A percentile compares a stretch with the other conserved stretches of the same genome.
Conservation (phyloP, 2,113 vertebrate species). For the Phoenicopterus ruber region DNA sequence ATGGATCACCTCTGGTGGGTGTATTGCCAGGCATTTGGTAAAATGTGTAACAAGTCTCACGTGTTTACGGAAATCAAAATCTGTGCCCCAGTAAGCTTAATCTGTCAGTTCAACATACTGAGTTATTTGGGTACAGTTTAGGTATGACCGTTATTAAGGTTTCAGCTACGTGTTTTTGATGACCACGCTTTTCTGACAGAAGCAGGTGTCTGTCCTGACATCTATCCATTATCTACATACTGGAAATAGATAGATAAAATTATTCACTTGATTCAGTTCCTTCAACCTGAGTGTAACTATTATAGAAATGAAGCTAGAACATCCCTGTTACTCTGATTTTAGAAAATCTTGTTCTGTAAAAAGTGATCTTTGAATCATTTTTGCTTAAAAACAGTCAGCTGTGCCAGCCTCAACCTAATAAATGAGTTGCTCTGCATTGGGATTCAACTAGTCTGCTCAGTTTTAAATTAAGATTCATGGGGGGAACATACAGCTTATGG, state of each 20-base stretch:
- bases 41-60: background rate
- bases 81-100: background rate
- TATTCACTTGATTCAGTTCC: background rate
- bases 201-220: background rate
- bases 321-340: background rate
- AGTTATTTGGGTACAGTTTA: background rate
- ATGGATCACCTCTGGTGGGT: conserved; percentile 91
- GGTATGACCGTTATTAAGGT: background rate
- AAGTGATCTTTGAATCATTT: background rate
- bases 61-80: background rate
- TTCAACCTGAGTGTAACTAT: background rate
- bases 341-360: background rate
- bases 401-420: background rate
- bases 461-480: background rate
- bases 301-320: background rate
- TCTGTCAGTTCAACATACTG: background rate
- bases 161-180: background rate
- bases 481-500: background rate
- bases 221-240: background rate
- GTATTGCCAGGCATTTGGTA: background rate
- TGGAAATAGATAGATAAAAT: background rate
- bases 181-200: background rate
- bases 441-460: background rate
- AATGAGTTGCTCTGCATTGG: background rate
- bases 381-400: background rate